These are phyloP conservation scores for Drosophila funebris DNA, from an alignment of 1,140 invertebrate genomes.

Conservation along the genomic window DNA sequence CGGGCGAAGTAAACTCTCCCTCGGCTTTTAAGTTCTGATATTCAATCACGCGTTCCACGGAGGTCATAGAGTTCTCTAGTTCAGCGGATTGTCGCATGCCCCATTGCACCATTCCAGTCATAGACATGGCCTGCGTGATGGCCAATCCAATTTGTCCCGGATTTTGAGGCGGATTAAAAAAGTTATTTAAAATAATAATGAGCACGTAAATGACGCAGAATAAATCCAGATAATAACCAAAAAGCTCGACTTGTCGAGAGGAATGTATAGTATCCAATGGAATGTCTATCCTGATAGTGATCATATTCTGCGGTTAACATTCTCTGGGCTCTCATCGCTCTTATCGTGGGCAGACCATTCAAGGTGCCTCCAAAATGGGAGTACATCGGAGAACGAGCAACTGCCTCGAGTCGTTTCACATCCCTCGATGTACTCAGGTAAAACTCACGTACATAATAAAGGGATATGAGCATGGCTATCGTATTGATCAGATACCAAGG, in stretches of 20 bases:
- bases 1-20: constrained; percentile 84
- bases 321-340: constrained; percentile 87
- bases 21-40: constrained; percentile 90
- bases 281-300: constrained; percentile 87
- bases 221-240: constrained; percentile 90
- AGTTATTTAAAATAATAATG: constrained; percentile 87
- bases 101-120: constrained; percentile 89
- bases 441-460: constrained; percentile 90
- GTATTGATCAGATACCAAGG: constrained; percentile 90
- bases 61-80: constrained; percentile 90
- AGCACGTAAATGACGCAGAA: constrained; percentile 89
- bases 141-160: constrained; percentile 91
- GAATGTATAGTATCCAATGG: constrained; percentile 90
- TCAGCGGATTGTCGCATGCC: constrained; percentile 87
- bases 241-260: constrained; percentile 92
- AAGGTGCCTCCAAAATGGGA: constrained; percentile 90
- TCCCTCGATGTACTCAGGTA: constrained; percentile 93
- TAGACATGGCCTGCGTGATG: constrained; percentile 91
- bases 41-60: constrained; percentile 92
- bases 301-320: constrained; percentile 88
- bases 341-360: constrained; percentile 90
- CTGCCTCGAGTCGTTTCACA: constrained; percentile 94
- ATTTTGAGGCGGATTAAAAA: constrained; percentile 85
- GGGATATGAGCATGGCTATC: constrained; percentile 87
- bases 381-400: constrained; percentile 91